These are phyloP conservation scores for Drosophila stalkeri DNA, from an alignment of 2,888 invertebrate species.

Conservation along the genomic window DNA sequence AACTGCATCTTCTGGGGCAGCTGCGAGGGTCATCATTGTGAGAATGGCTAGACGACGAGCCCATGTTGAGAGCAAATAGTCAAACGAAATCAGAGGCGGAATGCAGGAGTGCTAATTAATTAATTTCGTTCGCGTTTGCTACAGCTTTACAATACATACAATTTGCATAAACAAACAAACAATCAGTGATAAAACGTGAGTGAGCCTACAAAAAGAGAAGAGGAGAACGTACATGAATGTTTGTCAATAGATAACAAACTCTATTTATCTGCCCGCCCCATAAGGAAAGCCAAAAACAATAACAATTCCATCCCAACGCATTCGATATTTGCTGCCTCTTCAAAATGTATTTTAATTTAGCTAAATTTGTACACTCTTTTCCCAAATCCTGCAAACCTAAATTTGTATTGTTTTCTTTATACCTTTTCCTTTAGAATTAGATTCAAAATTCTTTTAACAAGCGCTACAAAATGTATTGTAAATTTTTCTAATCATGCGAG, in stretches of 20 bases:
- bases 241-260: conserved; percentile 18
- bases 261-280: conserved; percentile 21
- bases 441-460: conserved; percentile 10
- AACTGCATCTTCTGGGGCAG: conserved; percentile 97
- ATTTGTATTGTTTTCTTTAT: conserved; percentile 22
- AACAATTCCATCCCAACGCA: conserved; percentile 47
- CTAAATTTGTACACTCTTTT: conserved; percentile 6
- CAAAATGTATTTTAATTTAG: conserved; percentile 44
- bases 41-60: conserved; percentile 84
- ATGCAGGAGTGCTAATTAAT: conserved; percentile 36
- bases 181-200: conserved; percentile 70
- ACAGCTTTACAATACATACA: conserved; percentile 57
- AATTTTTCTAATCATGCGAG: conserved; percentile 36
- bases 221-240: conserved; percentile 19
- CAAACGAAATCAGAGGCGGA: conserved; percentile 31
- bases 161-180: conserved; percentile 49
- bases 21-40: conserved; percentile 89
- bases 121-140: conserved; percentile 51
- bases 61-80: conserved; percentile 30
- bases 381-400: neutral
- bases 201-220: conserved; percentile 57
- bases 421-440: conserved; percentile 13
- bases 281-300: conserved; percentile 18
- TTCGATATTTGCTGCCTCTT: conserved; percentile 22
- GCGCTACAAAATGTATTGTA: conserved; percentile 57